phyloP scores from a whole-genome alignment of 2,113 vertebrate genomes.

The Alectura lathami region DNA sequence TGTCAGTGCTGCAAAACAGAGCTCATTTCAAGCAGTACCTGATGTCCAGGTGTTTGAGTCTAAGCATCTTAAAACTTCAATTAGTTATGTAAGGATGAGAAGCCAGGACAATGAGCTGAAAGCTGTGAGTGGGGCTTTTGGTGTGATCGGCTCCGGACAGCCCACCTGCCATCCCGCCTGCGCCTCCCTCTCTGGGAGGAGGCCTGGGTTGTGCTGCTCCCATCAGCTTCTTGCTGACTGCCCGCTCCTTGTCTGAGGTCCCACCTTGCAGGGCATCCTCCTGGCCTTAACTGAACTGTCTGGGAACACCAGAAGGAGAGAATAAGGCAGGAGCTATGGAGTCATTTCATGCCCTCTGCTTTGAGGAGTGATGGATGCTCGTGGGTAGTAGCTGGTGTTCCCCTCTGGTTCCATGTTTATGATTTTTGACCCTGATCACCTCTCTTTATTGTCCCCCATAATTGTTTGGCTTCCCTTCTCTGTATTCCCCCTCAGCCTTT shows the following conservation, averaged over 20 bases:
- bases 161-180: background rate
- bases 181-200: rapidly evolving
- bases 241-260: background rate
- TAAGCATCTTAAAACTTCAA: background rate
- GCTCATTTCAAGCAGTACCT: background rate
- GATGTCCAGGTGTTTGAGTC: background rate
- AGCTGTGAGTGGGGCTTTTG: rapidly evolving
- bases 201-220: background rate
- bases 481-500: background rate
- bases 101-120: background rate
- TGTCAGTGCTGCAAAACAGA: background rate
- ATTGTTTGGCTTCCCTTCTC: background rate
- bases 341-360: background rate
- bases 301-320: background rate
- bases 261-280: background rate
- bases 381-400: background rate
- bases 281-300: background rate
- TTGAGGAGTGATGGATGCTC: background rate
- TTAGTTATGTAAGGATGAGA: background rate
- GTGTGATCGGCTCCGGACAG: rapidly evolving
- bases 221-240: background rate
- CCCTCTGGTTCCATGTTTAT: rapidly evolving
- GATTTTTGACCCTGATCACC: background rate
- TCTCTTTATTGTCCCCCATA: background rate
- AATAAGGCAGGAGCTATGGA: background rate